Evolutionary conservation across 1,140 invertebrate species (phyloP).

Genomic region (Paraescarpia echinospica): DNA sequence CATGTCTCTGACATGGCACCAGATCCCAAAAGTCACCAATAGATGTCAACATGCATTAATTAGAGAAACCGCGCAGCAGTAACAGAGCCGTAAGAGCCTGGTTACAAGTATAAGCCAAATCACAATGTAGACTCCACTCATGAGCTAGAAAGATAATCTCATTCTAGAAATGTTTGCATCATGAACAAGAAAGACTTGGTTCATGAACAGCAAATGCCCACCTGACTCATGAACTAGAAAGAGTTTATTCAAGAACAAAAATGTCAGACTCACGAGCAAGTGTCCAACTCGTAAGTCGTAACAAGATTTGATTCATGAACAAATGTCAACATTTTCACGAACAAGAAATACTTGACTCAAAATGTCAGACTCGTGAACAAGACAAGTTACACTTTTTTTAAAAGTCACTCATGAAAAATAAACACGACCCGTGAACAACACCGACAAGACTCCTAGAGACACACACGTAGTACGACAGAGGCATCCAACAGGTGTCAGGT

Average conservation of each 20-base stretch:
- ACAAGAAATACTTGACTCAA: no score
- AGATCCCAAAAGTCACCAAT: background rate
- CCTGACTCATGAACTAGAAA: background rate
- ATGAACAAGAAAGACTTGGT: no score
- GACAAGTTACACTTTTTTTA: no score
- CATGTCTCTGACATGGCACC: background rate
- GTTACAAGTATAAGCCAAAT: no score
- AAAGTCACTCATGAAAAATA: background rate
- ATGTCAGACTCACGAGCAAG: background rate
- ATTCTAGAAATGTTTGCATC: no score
- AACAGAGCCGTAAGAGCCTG: no score
- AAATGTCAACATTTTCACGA: background rate
- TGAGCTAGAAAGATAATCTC: no score
- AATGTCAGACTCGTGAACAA: no score
- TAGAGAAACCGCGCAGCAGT: background rate
- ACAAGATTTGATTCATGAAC: background rate
- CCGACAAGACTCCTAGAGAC: background rate
- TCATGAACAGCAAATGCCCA: no score
- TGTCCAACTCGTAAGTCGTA: background rate
- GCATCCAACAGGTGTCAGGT: background rate
- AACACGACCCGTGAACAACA: background rate
- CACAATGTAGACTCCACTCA: no score
- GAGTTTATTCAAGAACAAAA: background rate
- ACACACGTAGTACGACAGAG: background rate
- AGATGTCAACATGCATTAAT: background rate